These are phyloP conservation scores for Catocala fraxini DNA, from an alignment of 2,888 invertebrate species.

Conservation along the genomic window DNA sequence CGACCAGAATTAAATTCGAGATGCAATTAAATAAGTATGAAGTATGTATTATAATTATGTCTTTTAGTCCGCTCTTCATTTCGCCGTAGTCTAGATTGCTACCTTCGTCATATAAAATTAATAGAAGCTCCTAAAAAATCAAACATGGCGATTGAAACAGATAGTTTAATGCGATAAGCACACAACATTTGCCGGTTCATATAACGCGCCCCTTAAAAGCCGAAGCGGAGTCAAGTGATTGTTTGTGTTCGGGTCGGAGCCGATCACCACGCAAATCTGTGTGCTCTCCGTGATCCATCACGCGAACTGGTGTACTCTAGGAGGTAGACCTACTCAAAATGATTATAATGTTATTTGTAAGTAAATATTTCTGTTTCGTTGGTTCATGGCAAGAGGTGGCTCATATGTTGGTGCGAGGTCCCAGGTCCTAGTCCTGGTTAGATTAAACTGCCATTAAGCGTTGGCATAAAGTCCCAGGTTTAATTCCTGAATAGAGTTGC, in stretches of 20 bases:
- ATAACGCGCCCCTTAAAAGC: constrained; percentile 75
- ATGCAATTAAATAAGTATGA: too few species aligned
- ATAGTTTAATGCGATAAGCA: constrained; percentile 44
- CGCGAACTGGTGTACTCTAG: constrained; percentile 49
- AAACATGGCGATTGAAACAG: constrained; percentile 55
- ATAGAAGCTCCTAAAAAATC: neutral
- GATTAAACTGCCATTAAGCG: too few species aligned
- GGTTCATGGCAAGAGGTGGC: too few species aligned
- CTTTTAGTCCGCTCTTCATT: too few species aligned
- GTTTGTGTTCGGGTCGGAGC: constrained; percentile 55
- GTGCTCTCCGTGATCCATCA: constrained; percentile 78
- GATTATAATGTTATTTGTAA: neutral
- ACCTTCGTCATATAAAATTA: neutral
- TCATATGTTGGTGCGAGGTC: too few species aligned
- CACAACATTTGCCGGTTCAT: constrained; percentile 69
- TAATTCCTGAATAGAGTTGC: too few species aligned
- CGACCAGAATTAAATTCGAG: too few species aligned
- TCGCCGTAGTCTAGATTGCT: neutral
- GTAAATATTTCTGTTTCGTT: too few species aligned
- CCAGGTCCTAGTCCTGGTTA: too few species aligned
- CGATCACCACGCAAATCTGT: constrained; percentile 79
- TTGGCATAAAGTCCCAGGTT: too few species aligned
- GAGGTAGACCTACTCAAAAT: constrained; percentile 32
- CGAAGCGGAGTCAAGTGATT: constrained; percentile 77
- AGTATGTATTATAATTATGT: too few species aligned